These are phyloP conservation scores for Celastrina argiolus DNA, from an alignment of 2,888 invertebrate species.

Conservation along the genomic window DNA sequence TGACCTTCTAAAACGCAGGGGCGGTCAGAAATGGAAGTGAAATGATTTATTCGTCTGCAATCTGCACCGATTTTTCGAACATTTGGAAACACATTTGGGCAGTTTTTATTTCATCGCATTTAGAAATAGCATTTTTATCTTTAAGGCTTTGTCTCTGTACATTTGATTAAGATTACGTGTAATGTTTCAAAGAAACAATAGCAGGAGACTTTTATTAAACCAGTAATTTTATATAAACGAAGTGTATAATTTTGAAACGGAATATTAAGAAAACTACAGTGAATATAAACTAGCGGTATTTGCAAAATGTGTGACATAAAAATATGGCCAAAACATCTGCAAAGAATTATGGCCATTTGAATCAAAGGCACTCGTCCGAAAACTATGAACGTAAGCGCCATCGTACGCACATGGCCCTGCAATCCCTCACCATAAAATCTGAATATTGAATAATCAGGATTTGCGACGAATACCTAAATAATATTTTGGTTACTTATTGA, in stretches of 20 bases:
- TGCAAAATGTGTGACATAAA: background rate
- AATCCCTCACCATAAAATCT: slow-evolving; percentile 12
- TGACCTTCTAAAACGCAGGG: background rate
- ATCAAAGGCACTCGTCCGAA: slow-evolving; percentile 40
- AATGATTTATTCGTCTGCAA: background rate
- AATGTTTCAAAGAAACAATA: too few species aligned
- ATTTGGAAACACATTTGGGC: background rate
- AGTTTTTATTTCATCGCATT: too few species aligned
- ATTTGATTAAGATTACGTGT: too few species aligned
- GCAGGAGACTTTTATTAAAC: too few species aligned
- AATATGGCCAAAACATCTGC: slow-evolving; percentile 39
- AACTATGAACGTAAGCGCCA: background rate
- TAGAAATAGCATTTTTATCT: too few species aligned
- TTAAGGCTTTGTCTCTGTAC: too few species aligned
- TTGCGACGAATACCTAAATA: slow-evolving; percentile 13
- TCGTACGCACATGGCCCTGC: slow-evolving; percentile 6
- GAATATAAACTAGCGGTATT: background rate
- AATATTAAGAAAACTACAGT: too few species aligned
- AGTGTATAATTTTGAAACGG: background rate
- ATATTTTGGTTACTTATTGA: background rate
- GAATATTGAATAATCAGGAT: slow-evolving; percentile 15
- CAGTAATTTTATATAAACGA: too few species aligned
- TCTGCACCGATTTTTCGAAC: background rate
- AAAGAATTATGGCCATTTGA: slow-evolving; percentile 45
- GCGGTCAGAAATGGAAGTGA: background rate